Evolutionary conservation across 1,140 invertebrate species (phyloP).

Genomic region (Pseudomyrmex sp.): DNA sequence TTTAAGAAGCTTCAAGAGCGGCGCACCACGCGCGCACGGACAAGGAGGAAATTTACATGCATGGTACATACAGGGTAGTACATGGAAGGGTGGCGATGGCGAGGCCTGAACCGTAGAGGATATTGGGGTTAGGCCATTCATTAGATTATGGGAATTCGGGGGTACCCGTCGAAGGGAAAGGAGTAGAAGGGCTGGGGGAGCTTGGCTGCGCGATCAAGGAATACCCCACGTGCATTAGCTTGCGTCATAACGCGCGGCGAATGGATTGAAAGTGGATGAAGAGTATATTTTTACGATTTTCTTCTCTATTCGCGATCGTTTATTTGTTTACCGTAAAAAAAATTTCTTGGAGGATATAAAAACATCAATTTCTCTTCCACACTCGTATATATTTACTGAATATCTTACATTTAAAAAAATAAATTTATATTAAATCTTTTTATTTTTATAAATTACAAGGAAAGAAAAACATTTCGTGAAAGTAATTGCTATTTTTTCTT

Average conservation of each 20-base stretch:
- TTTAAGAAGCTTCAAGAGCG: slow-evolving; percentile 60
- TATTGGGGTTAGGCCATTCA: slow-evolving; percentile 81
- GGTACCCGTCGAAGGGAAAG: slow-evolving; percentile 66
- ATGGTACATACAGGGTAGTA: slow-evolving; percentile 64
- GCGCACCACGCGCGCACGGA: slow-evolving; percentile 54
- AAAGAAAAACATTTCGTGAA: background rate
- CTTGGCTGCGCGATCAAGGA: slow-evolving; percentile 74
- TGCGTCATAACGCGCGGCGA: slow-evolving; percentile 67
- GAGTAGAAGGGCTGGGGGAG: slow-evolving; percentile 59
- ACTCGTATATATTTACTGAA: background rate
- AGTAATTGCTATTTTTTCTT: slow-evolving; percentile 48
- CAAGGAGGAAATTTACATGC: slow-evolving; percentile 68
- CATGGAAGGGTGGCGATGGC: slow-evolving; percentile 67
- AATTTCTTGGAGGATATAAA: too few relatives aligned
- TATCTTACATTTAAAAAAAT: background rate
- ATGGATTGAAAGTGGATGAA: slow-evolving; percentile 72
- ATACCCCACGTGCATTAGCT: slow-evolving; percentile 66
- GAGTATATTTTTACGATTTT: background rate
- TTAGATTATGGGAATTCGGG: slow-evolving; percentile 84
- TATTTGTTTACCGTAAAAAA: background rate
- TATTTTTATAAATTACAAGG: background rate
- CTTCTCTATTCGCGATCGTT: background rate
- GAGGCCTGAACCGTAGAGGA: slow-evolving; percentile 77
- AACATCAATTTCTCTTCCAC: background rate
- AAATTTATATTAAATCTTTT: background rate